Evolutionary conservation across 2,888 invertebrate genomes (phyloP).

Genomic region (Tribolium freemani): DNA sequence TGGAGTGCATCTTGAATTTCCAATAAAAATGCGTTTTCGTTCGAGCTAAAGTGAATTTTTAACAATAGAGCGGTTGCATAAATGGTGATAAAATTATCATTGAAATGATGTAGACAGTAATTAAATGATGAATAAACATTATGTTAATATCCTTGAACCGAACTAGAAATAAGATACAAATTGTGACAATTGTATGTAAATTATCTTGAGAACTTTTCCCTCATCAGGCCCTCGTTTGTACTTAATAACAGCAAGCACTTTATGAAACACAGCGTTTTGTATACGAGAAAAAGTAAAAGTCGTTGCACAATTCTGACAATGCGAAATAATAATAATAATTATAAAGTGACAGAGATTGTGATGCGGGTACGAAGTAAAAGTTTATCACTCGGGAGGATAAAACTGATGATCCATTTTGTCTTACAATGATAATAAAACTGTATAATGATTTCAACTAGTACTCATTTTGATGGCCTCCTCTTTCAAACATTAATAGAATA

Average conservation of each 20-base stretch:
- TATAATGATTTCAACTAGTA: constrained; percentile 13
- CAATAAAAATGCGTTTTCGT: background rate
- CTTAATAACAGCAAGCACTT: constrained; percentile 1
- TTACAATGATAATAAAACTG: constrained; percentile 18
- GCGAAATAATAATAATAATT: background rate
- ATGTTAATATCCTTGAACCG: constrained; percentile 13
- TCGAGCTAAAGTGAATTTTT: background rate
- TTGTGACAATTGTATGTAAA: constrained; percentile 28
- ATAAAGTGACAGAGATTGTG: background rate
- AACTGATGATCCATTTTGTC: background rate
- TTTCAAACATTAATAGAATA: constrained; percentile 36
- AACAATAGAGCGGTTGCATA: background rate
- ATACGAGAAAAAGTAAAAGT: background rate
- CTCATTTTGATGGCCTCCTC: constrained; percentile 17
- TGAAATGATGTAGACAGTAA: background rate
- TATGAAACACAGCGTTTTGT: background rate
- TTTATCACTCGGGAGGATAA: background rate
- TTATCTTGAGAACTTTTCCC: constrained; percentile 12
- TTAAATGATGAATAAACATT: constrained; percentile 15
- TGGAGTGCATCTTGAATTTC: background rate
- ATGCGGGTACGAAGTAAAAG: background rate
- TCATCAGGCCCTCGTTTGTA: background rate
- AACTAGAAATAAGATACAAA: constrained; percentile 21
- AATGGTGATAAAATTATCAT: background rate
- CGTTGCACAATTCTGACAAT: background rate